phyloP scores from a whole-genome alignment of 2,888 invertebrate genomes.

The Diogma glabrata region DNA sequence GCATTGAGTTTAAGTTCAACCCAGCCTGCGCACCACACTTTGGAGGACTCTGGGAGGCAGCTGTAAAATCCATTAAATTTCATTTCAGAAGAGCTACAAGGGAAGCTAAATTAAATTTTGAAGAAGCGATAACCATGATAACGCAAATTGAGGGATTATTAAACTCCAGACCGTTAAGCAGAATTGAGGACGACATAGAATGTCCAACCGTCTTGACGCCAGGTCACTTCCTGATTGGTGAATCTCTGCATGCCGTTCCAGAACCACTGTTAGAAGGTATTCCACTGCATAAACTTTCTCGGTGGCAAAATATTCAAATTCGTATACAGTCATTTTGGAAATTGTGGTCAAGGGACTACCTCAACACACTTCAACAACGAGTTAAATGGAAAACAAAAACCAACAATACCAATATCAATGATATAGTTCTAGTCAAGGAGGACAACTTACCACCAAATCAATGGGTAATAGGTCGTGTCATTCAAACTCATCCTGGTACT shows the following conservation, averaged over 20 bases:
- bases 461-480: background rate
- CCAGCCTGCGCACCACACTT: background rate
- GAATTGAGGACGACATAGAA: too few relatives aligned
- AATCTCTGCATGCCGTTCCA: background rate
- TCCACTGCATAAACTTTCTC: too few relatives aligned
- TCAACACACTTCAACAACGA: background rate
- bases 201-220: background rate
- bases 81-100: background rate
- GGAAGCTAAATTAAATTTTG: background rate
- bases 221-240: background rate
- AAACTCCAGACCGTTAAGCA: too few relatives aligned
- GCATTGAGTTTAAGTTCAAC: background rate
- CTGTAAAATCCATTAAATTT: background rate
- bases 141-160: too few relatives aligned
- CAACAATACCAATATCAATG: background rate
- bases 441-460: background rate
- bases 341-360: background rate
- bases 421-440: background rate
- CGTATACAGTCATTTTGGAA: background rate
- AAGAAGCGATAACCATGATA: background rate
- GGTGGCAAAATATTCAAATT: background rate
- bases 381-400: background rate
- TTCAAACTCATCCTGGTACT: background rate
- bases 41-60: background rate
- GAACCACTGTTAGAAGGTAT: background rate